phyloP scores from a whole-genome alignment of 2,113 vertebrate species.

The Lamprologus sp. region DNA sequence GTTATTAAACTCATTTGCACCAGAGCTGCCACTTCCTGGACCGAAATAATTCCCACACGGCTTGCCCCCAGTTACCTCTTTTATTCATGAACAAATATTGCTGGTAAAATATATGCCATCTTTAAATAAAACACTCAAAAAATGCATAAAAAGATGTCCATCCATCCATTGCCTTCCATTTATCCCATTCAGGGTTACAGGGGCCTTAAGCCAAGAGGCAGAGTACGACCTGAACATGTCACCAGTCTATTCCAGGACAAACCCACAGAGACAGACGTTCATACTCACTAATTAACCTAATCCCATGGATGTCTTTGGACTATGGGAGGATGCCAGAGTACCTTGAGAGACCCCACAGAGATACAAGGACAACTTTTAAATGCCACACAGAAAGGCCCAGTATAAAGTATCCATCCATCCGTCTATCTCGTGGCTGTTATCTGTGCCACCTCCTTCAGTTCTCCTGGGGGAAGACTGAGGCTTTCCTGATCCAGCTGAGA shows the following conservation, averaged over 20 bases:
- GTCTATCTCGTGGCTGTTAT: fast-evolving
- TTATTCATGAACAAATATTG: background rate
- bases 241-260: background rate
- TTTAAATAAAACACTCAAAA: background rate
- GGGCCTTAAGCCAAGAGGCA: background rate
- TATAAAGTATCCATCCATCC: background rate
- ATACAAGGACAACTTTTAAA: background rate
- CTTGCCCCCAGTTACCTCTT: background rate
- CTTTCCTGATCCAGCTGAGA: background rate
- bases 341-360: background rate
- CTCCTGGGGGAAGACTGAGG: background rate
- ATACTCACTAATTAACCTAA: background rate
- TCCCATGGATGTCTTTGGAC: background rate
- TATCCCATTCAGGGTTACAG: background rate
- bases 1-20: background rate
- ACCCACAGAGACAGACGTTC: background rate
- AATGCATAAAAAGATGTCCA: background rate
- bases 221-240: background rate
- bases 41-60: background rate
- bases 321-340: background rate
- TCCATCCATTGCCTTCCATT: background rate
- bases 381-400: background rate
- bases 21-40: background rate
- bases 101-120: background rate
- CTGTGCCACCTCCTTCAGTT: background rate